Conservation (phyloP, 2,113 vertebrate genomes). For the Panthera tigris region DNA sequence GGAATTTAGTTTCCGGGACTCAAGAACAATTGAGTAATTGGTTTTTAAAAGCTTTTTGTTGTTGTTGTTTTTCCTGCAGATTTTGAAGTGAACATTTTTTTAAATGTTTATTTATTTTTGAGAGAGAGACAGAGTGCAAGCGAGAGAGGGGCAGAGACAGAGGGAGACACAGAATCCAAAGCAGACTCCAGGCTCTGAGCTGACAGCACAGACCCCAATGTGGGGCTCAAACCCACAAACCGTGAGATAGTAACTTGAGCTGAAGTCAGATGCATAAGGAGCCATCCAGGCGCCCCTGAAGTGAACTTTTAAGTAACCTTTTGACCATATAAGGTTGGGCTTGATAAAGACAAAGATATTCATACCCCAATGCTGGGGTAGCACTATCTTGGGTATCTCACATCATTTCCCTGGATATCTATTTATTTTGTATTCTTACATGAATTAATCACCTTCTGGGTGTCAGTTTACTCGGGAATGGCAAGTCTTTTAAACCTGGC, state of each 20-base stretch:
- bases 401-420: background rate
- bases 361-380: background rate
- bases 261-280: no score
- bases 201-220: no score
- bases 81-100: constrained; percentile 30
- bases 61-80: background rate
- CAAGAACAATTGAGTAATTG: background rate
- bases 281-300: background rate
- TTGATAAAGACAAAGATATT: constrained; percentile 15
- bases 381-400: background rate
- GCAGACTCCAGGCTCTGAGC: no score
- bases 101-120: no score
- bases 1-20: constrained; percentile 4
- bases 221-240: no score
- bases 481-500: background rate
- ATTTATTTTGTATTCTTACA: background rate
- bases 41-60: background rate
- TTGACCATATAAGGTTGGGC: background rate
- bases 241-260: no score
- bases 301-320: background rate
- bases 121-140: no score
- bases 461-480: background rate
- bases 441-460: background rate
- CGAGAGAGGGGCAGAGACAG: no score
- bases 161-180: no score